These are phyloP conservation scores for Silurus glanis DNA, from an alignment of 2,113 vertebrate species.

Conservation along the genomic window DNA sequence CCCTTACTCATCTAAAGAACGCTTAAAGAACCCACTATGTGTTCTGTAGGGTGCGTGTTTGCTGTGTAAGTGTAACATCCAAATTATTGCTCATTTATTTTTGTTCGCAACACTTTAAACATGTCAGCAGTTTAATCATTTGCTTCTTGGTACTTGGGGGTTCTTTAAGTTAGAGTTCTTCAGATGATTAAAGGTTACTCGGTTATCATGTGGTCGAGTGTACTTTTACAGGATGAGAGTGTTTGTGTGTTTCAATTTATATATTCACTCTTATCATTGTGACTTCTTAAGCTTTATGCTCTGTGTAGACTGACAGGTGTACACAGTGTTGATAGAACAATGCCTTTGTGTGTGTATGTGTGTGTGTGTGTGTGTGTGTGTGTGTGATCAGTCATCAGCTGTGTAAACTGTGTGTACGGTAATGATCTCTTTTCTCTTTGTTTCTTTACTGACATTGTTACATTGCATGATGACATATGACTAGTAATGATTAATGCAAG, in stretches of 20 bases:
- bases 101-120: neutral
- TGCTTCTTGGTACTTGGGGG: too few relatives aligned
- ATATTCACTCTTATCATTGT: neutral
- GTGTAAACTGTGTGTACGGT: conserved; percentile 6
- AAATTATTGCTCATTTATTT: neutral
- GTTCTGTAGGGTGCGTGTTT: neutral
- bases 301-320: too few relatives aligned
- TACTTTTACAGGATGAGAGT: neutral
- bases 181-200: neutral
- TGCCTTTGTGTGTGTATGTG: too few relatives aligned
- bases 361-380: too few relatives aligned
- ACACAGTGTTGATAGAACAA: too few relatives aligned
- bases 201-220: neutral
- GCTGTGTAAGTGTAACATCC: neutral
- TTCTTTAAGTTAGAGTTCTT: neutral
- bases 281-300: neutral
- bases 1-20: neutral
- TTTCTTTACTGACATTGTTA: conserved; percentile 22
- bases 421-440: neutral
- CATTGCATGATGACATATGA: neutral
- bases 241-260: neutral
- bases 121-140: neutral
- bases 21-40: neutral
- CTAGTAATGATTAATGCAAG: conserved; percentile 17
- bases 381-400: neutral